Percentiles rank a stretch among this genome's conserved stretches.
Evolutionary conservation across 2,888 invertebrate genomes (phyloP).

Genomic region (Macrosoma leucophasiata): DNA sequence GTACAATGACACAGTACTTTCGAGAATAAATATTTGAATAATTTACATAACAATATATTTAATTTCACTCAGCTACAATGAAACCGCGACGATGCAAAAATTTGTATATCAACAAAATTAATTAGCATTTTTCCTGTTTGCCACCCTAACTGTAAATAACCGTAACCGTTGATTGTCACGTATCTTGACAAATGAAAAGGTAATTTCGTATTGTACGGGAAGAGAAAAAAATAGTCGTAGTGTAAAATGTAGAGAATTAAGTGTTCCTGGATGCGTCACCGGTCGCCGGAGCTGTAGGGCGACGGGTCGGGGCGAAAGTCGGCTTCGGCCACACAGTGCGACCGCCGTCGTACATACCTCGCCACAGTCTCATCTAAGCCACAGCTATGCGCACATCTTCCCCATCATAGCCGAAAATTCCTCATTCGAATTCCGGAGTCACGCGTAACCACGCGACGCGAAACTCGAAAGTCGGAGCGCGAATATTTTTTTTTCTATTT

Average conservation of each 20-base stretch:
- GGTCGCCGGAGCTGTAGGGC: slow-evolving; percentile 65
- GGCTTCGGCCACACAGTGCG: slow-evolving; percentile 61
- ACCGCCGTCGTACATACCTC: slow-evolving; percentile 52
- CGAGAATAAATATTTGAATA: slow-evolving; percentile 28
- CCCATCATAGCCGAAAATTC: slow-evolving; percentile 68
- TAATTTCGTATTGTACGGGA: slow-evolving; percentile 3
- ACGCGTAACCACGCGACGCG: slow-evolving; percentile 57
- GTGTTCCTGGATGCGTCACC: slow-evolving; percentile 69
- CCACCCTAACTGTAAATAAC: slow-evolving; percentile 33
- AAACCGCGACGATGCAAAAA: slow-evolving; percentile 35
- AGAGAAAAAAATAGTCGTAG: slow-evolving; percentile 39
- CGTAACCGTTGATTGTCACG: slow-evolving; percentile 10
- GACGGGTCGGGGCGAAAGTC: slow-evolving; percentile 75
- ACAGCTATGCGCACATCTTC: slow-evolving; percentile 74
- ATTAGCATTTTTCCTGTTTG: slow-evolving; percentile 31
- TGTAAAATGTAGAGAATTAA: slow-evolving; percentile 53
- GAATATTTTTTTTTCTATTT: slow-evolving; percentile 34
- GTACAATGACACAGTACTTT: slow-evolving; percentile 39
- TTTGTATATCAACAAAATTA: slow-evolving; percentile 38
- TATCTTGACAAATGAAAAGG: slow-evolving; percentile 14
- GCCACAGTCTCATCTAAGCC: slow-evolving; percentile 75
- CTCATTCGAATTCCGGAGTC: slow-evolving; percentile 49
- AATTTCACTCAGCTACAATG: slow-evolving; percentile 36
- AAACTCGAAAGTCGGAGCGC: slow-evolving; percentile 44
- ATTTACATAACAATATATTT: slow-evolving; percentile 33